Conservation (phyloP, 2,797 vertebrate genomes). For the Xiphophorus birchmanni region DNA sequence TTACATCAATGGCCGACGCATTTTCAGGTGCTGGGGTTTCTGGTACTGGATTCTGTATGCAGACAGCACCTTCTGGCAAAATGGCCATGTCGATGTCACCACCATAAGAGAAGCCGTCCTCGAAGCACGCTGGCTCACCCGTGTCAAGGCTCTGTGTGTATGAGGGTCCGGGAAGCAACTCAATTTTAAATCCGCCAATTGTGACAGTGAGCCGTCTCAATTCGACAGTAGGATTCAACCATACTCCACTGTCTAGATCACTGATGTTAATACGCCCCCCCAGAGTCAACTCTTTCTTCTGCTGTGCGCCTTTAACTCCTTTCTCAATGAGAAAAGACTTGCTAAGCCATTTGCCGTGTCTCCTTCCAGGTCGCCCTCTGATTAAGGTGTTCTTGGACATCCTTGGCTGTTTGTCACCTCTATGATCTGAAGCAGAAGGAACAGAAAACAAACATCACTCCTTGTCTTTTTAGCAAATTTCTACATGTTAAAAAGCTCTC, state of each 20-base stretch:
- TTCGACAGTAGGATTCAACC: constrained; percentile 80
- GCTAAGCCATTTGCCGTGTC: constrained; percentile 75
- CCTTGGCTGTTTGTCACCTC: constrained; percentile 79
- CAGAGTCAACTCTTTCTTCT: constrained; percentile 71
- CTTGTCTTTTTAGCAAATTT: not conserved
- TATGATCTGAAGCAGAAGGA: constrained; percentile 74
- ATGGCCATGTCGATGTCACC: constrained; percentile 56
- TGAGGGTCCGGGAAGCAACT: constrained; percentile 83
- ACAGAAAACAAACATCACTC: constrained; percentile 12
- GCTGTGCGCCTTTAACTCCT: constrained; percentile 54
- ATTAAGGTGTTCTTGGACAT: constrained; percentile 73
- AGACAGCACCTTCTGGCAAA: constrained; percentile 54
- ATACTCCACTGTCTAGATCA: constrained; percentile 66
- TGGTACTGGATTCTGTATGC: constrained; percentile 38
- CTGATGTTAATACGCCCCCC: constrained; percentile 73
- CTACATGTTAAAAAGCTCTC: not conserved
- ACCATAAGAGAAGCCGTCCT: constrained; percentile 52
- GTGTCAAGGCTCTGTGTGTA: constrained; percentile 56
- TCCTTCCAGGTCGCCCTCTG: constrained; percentile 76
- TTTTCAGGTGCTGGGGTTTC: constrained; percentile 58
- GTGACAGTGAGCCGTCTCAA: constrained; percentile 81
- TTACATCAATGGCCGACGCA: constrained; percentile 34
- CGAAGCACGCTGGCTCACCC: constrained; percentile 52
- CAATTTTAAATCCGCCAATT: constrained; percentile 84
- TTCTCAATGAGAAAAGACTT: constrained; percentile 75